phyloP scores from a whole-genome alignment of 2,797 vertebrate genomes.

The Tarsius wallacei region DNA sequence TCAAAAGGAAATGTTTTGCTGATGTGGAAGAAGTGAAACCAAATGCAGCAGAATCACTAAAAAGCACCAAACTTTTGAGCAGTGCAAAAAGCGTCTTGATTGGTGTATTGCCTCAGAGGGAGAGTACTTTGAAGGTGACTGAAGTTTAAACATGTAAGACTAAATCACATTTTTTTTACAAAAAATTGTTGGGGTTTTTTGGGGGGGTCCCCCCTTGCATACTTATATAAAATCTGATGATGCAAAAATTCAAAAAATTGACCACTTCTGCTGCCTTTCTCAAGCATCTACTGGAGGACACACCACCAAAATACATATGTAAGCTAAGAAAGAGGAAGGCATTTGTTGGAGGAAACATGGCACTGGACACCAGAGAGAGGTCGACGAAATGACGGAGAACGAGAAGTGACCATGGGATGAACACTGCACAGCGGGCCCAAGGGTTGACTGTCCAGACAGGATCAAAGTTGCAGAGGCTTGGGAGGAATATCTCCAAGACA shows the following conservation, averaged over 20 bases:
- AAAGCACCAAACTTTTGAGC: no score
- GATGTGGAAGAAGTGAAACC: no score
- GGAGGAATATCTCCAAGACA: background rate
- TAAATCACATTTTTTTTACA: no score
- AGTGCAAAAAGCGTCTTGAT: no score
- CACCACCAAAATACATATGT: background rate
- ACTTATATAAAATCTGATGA: background rate
- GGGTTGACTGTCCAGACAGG: background rate
- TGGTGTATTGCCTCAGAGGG: no score
- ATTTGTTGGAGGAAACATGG: background rate
- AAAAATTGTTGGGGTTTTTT: no score
- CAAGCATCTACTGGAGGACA: background rate
- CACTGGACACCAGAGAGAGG: background rate
- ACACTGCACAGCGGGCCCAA: background rate
- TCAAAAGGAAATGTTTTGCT: no score
- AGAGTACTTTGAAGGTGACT: no score
- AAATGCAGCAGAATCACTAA: no score
- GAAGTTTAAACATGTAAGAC: no score
- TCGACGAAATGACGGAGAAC: background rate
- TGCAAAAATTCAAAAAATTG: background rate
- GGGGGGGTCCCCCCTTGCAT: no score
- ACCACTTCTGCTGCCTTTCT: background rate
- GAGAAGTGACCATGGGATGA: background rate
- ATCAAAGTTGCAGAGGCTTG: background rate
- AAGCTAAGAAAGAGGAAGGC: background rate